phyloP scores from a whole-genome alignment of 2,888 invertebrate genomes.

The Clivina fossor region DNA sequence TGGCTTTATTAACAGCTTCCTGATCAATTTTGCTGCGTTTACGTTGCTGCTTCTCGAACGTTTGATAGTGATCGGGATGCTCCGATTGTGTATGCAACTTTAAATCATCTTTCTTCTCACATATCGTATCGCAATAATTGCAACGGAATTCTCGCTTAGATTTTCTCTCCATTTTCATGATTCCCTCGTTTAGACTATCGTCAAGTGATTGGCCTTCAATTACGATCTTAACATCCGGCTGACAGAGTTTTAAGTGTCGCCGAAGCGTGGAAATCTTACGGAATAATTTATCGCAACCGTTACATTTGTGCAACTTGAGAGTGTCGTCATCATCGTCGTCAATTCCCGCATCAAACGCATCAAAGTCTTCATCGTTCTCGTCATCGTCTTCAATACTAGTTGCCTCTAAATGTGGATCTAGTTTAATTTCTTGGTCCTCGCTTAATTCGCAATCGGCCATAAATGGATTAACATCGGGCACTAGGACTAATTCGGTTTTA shows the following conservation, averaged over 20 bases:
- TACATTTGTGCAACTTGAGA: too few species aligned
- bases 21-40: conserved; percentile 50
- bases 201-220: too few species aligned
- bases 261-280: not conserved
- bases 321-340: not conserved
- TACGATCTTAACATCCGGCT: conserved; percentile 1
- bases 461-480: conserved; percentile 32
- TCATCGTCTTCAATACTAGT: not conserved
- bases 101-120: conserved; percentile 44
- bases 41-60: conserved; percentile 38
- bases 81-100: conserved; percentile 43
- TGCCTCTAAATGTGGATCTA: not conserved
- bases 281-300: conserved; percentile 45
- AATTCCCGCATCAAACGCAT: conserved; percentile 6
- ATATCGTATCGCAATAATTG: conserved; percentile 46
- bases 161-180: conserved; percentile 7
- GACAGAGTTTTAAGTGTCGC: conserved; percentile 9
- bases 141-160: conserved; percentile 41
- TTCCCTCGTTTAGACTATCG: not conserved
- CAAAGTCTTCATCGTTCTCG: conserved; percentile 8
- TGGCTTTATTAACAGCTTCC: conserved; percentile 52
- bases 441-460: conserved; percentile 23
- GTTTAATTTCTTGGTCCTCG: conserved; percentile 1
- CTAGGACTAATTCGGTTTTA: conserved; percentile 33
- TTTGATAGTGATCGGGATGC: conserved; percentile 41